These are phyloP conservation scores for Ectropis grisescens DNA, from an alignment of 1,140 invertebrate genomes.

Conservation along the genomic window DNA sequence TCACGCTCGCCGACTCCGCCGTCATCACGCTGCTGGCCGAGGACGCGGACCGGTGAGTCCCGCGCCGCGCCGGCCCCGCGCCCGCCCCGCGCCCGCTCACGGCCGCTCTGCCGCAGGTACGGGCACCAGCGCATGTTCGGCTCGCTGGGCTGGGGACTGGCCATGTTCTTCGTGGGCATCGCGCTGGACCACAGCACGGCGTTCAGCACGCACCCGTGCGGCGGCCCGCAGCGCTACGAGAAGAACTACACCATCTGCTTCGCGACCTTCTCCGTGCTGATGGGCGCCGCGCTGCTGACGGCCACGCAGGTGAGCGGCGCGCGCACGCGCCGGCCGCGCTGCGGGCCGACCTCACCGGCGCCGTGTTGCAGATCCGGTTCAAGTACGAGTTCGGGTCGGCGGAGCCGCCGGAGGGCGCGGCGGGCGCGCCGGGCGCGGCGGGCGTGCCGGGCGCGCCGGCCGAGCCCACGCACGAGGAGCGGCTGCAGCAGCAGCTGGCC, in stretches of 20 bases:
- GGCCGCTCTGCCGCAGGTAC: slow-evolving; percentile 72
- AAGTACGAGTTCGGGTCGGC: slow-evolving; percentile 76
- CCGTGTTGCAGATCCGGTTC: slow-evolving; percentile 75
- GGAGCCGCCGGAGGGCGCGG: slow-evolving; percentile 25
- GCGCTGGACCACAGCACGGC: slow-evolving; percentile 96
- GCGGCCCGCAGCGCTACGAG: slow-evolving; percentile 86
- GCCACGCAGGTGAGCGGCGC: slow-evolving; percentile 89
- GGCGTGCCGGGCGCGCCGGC: too few relatives aligned
- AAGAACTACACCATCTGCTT: slow-evolving; percentile 99
- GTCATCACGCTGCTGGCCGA: slow-evolving; percentile 93
- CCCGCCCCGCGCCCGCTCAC: neutral
- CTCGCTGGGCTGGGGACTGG: slow-evolving; percentile 96
- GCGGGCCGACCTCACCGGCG: slow-evolving; percentile 85
- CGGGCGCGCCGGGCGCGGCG: slow-evolving; percentile 21
- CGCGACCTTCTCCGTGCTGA: slow-evolving; percentile 96
- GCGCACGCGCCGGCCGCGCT: slow-evolving; percentile 96
- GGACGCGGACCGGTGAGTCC: slow-evolving; percentile 82
- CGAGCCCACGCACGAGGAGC: slow-evolving; percentile 75
- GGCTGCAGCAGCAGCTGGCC: slow-evolving; percentile 84
- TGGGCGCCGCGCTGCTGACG: slow-evolving; percentile 94
- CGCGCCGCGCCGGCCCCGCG: neutral
- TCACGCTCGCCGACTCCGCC: slow-evolving; percentile 96
- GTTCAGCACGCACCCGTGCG: slow-evolving; percentile 92
- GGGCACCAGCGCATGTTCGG: slow-evolving; percentile 99
- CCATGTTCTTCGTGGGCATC: slow-evolving; percentile 99